These are phyloP conservation scores for Phrynosoma platyrhinos DNA, from an alignment of 2,113 vertebrate genomes.

Conservation along the genomic window DNA sequence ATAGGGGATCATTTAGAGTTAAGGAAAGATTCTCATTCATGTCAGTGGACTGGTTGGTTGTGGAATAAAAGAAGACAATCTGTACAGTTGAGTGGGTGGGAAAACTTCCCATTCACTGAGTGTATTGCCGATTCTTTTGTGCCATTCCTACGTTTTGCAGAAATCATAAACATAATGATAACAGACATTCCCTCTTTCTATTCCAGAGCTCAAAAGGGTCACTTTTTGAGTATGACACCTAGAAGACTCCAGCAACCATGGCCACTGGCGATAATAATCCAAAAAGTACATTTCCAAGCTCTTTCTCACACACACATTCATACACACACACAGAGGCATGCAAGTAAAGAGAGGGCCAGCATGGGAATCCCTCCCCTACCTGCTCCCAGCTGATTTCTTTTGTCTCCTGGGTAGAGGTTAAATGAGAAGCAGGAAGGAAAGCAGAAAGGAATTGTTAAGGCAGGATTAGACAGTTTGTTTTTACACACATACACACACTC, in stretches of 20 bases:
- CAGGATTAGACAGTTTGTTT: slow-evolving; percentile 1
- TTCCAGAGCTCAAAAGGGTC: too few species aligned
- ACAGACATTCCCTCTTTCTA: neutral
- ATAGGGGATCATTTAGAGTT: neutral
- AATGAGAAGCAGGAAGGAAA: slow-evolving; percentile 56
- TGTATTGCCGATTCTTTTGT: neutral
- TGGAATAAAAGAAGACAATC: neutral
- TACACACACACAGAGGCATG: neutral
- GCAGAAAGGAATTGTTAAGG: slow-evolving; percentile 43
- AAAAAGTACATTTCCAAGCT: too few species aligned
- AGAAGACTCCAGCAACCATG: too few species aligned
- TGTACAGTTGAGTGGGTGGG: neutral
- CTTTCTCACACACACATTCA: neutral
- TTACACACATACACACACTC: neutral
- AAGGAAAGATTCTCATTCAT: neutral
- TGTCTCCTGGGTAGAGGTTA: slow-evolving; percentile 39
- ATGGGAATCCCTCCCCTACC: slow-evolving; percentile 19
- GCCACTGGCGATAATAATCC: too few species aligned
- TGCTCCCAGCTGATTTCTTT: slow-evolving; percentile 53
- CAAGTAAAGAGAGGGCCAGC: neutral
- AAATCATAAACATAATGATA: neutral
- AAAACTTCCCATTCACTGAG: neutral
- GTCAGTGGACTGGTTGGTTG: neutral
- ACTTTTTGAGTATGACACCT: too few species aligned
- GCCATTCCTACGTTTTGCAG: neutral